Percentiles rank a stretch among this genome's conserved stretches.
Evolutionary conservation across 1,140 invertebrate genomes (phyloP).

Genomic region (Whitmania pigra): DNA sequence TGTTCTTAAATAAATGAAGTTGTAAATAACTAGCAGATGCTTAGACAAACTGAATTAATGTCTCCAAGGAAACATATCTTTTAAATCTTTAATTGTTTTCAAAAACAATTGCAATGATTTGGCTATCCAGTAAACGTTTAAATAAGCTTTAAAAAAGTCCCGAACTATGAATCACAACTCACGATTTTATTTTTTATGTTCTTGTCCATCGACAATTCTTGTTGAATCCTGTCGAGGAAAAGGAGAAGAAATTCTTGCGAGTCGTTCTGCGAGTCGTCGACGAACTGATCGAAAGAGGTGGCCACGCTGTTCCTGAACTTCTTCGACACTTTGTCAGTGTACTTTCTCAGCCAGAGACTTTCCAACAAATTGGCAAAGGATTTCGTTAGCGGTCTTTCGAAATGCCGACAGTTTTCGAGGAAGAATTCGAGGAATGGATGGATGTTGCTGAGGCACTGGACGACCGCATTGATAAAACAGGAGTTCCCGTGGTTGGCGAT

Average conservation of each 20-base stretch:
- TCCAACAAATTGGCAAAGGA: constrained; percentile 81
- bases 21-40: no score
- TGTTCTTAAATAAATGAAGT: no score
- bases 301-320: constrained; percentile 71
- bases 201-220: constrained; percentile 55
- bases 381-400: constrained; percentile 42
- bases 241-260: constrained; percentile 95
- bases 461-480: constrained; percentile 86
- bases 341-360: constrained; percentile 77
- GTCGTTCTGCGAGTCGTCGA: constrained; percentile 50
- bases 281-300: constrained; percentile 36
- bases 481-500: constrained; percentile 79
- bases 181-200: constrained; percentile 10
- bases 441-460: constrained; percentile 86
- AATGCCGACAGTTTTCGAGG: constrained; percentile 58
- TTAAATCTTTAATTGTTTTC: no score
- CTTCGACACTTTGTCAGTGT: constrained; percentile 75
- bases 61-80: no score
- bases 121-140: no score
- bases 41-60: no score
- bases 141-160: no score
- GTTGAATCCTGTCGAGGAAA: constrained; percentile 90
- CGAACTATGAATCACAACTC: background rate
- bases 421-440: constrained; percentile 86
- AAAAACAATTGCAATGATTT: no score